phyloP scores from a whole-genome alignment of 2,113 vertebrate genomes.

The Pteronura brasiliensis region DNA sequence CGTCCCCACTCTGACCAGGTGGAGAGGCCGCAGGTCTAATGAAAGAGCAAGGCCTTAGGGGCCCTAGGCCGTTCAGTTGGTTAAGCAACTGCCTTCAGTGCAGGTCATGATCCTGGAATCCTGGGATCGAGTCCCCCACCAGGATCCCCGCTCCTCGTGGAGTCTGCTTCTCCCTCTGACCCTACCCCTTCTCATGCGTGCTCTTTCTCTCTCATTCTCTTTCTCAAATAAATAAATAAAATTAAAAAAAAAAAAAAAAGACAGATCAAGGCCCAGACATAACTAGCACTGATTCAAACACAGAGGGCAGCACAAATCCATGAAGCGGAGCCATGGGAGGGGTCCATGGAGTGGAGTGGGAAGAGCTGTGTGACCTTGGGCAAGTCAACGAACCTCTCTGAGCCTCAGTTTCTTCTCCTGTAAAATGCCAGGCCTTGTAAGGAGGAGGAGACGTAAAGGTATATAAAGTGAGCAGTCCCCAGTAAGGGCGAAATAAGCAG shows the following conservation, averaged over 20 bases:
- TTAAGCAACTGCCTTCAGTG: no score
- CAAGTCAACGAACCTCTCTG: not conserved
- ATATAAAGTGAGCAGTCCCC: not conserved
- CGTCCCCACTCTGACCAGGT: not conserved
- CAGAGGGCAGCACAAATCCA: not conserved
- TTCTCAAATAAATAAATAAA: no score
- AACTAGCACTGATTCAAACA: not conserved
- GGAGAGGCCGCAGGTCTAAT: not conserved
- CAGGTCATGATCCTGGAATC: no score
- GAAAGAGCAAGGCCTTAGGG: not conserved
- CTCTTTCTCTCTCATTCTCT: no score
- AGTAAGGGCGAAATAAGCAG: not conserved
- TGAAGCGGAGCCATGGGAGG: not conserved
- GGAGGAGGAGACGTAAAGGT: not conserved
- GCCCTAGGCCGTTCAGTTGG: no score
- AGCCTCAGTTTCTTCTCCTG: not conserved
- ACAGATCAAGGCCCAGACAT: not conserved
- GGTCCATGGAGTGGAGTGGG: not conserved
- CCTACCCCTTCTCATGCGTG: no score
- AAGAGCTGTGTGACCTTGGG: not conserved
- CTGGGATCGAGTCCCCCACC: no score
- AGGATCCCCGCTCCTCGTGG: no score
- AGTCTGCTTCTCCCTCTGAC: no score
- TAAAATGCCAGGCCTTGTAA: not conserved
- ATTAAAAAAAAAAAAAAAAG: no score